Base-by-base conservation (phyloP, 2,797 vertebrate species). In the Melanotaenia trifasciata region DNA sequence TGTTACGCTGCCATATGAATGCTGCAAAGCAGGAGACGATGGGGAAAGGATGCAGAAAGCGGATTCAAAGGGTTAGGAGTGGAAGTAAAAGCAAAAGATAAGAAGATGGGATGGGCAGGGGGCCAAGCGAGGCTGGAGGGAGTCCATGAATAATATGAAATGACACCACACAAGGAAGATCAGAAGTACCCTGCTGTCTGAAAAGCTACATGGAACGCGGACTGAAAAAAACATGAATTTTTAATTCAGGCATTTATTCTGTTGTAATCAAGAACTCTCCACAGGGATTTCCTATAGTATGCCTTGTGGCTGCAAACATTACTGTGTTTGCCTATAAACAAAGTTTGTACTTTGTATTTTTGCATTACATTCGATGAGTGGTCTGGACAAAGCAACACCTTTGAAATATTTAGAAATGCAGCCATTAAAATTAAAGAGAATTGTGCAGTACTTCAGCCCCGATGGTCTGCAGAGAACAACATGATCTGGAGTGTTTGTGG, bases 131-230 rank as follows among this genome's bases (percentile, higher is more conserved):
- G 14, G 59, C 70, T 78, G 26, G 71, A 53, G 73, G 72, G 56
- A 70, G 66, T 43, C 67, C 58, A 69, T 85, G 83, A 86, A 89
- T 88, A 87, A 89, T 84, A 56, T 38, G 75, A 83, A 80, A 73
- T 64, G 78, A 85, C 83, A 81, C 72, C 60, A 88, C 71, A 76
- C 64, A 81, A 58, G 43, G 72, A 86, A 86, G 76, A 89, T 90
- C 84, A 78, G 63, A 86, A 78, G 78, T 64, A 81, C 30, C 82
- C 82, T 26, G 76, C 86, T 88, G 84, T 83, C 61, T 72, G 24
- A 1, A 64, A 68, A 75, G 74, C 78, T 28, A 58, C 54, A 56
- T 70, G 70, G 72, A 57, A 81, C 50, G 51, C 14, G n/a, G 53
- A 67, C 58, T 20, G 9, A 36, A 54, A 72, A 56, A 72, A 75